Conservation (phyloP, 2,113 vertebrate species). For the Lampris megalopsis region DNA sequence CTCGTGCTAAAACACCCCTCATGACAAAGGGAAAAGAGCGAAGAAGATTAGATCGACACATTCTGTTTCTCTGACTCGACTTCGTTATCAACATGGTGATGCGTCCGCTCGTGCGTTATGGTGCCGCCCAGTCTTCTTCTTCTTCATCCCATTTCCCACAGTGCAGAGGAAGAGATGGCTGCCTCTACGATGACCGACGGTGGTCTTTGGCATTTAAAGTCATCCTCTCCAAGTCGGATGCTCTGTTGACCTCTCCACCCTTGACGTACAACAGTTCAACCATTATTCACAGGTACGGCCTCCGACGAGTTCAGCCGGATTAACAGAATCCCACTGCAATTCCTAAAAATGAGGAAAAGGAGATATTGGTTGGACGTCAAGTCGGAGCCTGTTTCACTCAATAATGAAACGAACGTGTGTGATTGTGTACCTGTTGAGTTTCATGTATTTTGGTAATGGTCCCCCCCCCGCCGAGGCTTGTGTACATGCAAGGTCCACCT, state of each 20-base stretch:
- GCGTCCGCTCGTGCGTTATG: constrained; percentile 47
- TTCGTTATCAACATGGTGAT: constrained; percentile 64
- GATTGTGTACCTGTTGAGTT: constrained; percentile 25
- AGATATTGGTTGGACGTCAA: constrained; percentile 30
- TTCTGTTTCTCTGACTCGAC: constrained; percentile 44
- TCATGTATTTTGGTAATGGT: too few relatives aligned
- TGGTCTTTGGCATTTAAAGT: not conserved
- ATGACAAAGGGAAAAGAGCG: constrained; percentile 47
- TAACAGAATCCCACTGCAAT: constrained; percentile 15
- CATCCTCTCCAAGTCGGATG: not conserved
- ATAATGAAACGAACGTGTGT: constrained; percentile 30
- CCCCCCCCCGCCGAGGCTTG: too few relatives aligned
- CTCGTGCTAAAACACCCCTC: constrained; percentile 50
- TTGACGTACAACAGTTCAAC: constrained; percentile 23
- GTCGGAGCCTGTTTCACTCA: constrained; percentile 12
- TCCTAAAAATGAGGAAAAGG: constrained; percentile 32
- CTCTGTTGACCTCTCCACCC: not conserved
- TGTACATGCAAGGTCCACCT: too few relatives aligned
- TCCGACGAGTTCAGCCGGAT: constrained; percentile 29
- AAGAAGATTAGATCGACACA: constrained; percentile 54
- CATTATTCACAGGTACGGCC: constrained; percentile 44
- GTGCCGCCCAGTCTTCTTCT: not conserved
- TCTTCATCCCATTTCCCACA: constrained; percentile 21
- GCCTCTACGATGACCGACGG: not conserved
- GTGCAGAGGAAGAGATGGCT: not conserved